phyloP scores from a whole-genome alignment of 1,140 invertebrate genomes.

The Drosophila ercepeae region DNA sequence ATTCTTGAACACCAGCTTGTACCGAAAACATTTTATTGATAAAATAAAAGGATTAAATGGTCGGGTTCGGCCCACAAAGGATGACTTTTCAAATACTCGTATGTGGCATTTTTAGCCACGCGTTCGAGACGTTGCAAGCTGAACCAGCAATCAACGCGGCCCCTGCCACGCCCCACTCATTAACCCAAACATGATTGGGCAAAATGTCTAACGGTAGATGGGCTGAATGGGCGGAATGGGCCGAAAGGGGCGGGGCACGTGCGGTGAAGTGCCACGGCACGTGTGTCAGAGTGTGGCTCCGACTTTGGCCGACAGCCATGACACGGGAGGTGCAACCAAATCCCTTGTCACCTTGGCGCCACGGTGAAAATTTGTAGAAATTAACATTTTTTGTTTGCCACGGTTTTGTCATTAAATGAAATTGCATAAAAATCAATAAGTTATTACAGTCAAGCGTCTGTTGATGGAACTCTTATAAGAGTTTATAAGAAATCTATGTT shows the following conservation, averaged over 20 bases:
- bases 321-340: constrained; percentile 39
- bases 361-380: constrained; percentile 82
- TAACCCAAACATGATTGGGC: constrained; percentile 77
- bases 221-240: constrained; percentile 31
- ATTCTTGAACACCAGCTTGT: not conserved
- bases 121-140: constrained; percentile 55
- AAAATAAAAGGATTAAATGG: constrained; percentile 1
- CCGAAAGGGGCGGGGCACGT: constrained; percentile 58
- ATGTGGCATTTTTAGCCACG: constrained; percentile 18
- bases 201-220: constrained; percentile 73
- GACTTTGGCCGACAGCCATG: constrained; percentile 25
- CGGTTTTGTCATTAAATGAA: constrained; percentile 72
- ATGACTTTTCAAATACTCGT: constrained; percentile 48
- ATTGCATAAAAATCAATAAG: constrained; percentile 80
- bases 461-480: not conserved
- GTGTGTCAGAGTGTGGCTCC: constrained; percentile 34
- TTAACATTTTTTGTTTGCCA: constrained; percentile 68
- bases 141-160: constrained; percentile 71
- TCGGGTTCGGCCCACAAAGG: not conserved
- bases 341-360: constrained; percentile 55
- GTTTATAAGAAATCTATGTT: too few relatives aligned
- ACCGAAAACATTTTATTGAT: not conserved
- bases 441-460: constrained; percentile 3
- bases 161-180: constrained; percentile 75
- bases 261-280: constrained; percentile 56